phyloP scores from a whole-genome alignment of 2,797 vertebrate genomes.

The Toxotes lorentzi region DNA sequence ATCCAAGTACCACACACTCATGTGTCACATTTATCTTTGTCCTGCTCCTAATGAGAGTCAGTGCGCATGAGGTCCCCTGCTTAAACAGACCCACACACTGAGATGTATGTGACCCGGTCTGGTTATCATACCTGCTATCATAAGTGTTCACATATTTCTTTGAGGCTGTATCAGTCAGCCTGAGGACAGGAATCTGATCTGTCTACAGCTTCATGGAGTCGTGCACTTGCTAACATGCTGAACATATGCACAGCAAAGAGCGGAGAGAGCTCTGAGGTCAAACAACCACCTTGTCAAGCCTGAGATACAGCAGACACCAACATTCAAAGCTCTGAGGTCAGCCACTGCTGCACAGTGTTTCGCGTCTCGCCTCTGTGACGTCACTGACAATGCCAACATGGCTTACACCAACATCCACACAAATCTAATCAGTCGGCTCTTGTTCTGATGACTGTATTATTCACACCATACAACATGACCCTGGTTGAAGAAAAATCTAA shows the following conservation, averaged over 20 bases:
- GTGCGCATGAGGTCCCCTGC: conserved; percentile 10
- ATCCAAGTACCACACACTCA: conserved; percentile 32
- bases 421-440: conserved; percentile 61
- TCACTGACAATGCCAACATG: conserved; percentile 8
- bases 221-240: conserved; percentile 38
- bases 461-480: background rate
- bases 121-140: conserved; percentile 4
- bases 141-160: conserved; percentile 11
- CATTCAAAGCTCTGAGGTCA: conserved; percentile 48
- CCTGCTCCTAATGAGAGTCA: conserved; percentile 45
- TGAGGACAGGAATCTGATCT: conserved; percentile 17
- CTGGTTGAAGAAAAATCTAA: conserved; percentile 5
- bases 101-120: conserved; percentile 1
- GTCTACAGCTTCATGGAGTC: conserved; percentile 11
- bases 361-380: conserved; percentile 35
- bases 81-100: conserved; percentile 20
- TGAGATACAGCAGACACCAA: conserved; percentile 54
- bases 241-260: conserved; percentile 24
- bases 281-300: conserved; percentile 52
- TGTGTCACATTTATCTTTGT: conserved; percentile 45
- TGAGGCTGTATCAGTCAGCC: conserved; percentile 23
- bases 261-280: conserved; percentile 26
- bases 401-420: conserved; percentile 28
- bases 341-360: conserved; percentile 6
- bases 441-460: conserved; percentile 16